These are phyloP conservation scores for Frankliniella fusca DNA, from an alignment of 2,888 invertebrate genomes.

Conservation along the genomic window DNA sequence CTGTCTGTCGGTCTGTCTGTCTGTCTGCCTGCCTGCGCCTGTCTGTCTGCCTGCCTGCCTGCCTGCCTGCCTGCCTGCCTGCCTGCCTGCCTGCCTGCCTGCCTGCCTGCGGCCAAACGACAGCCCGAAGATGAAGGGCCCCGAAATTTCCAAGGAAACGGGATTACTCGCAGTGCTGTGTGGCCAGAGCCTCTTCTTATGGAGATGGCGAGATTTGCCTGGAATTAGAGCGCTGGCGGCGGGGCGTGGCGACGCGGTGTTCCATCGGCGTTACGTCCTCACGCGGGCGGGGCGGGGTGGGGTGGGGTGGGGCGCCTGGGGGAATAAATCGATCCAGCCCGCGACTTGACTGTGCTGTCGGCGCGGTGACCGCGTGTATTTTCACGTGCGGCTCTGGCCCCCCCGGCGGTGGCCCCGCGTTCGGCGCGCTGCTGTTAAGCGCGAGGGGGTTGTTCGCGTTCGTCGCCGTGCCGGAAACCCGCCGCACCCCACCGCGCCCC, in stretches of 20 bases:
- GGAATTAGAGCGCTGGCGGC: conserved; percentile 2
- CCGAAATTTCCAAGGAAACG: conserved; percentile 2
- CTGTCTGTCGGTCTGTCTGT: too few species aligned
- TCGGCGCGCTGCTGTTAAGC: background rate
- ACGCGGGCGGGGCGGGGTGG: background rate
- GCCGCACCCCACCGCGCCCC: background rate
- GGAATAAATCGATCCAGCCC: background rate
- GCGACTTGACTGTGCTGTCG: background rate
- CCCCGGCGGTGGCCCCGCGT: background rate
- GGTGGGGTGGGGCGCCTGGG: background rate
- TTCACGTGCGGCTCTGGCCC: background rate
- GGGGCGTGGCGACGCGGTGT: background rate
- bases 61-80: background rate
- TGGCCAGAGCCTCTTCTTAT: conserved; percentile 1
- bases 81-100: background rate
- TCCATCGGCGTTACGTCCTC: background rate
- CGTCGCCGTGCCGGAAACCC: background rate
- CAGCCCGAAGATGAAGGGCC: background rate
- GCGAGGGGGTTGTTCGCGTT: background rate
- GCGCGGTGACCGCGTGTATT: background rate
- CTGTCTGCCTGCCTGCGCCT: background rate
- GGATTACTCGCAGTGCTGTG: background rate
- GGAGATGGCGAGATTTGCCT: conserved; percentile 24
- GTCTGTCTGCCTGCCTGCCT: background rate
- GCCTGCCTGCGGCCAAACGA: background rate